Evolutionary conservation across 2,888 invertebrate genomes (phyloP).

Genomic region (Clusia tigrina): DNA sequence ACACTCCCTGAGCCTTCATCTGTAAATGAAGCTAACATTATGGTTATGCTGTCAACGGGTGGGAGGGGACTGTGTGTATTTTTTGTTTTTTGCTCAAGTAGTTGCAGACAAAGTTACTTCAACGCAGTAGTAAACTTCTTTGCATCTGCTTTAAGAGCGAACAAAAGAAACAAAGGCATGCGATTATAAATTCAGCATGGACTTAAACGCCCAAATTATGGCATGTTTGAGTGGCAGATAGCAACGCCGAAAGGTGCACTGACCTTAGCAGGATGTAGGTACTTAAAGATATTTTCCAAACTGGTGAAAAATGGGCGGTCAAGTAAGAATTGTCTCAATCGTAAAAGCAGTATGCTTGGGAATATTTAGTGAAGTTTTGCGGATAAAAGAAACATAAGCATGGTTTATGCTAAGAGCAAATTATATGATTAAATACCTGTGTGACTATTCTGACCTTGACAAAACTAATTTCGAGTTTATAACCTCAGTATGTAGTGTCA

Average conservation of each 20-base stretch:
- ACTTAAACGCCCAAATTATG: constrained; percentile 44
- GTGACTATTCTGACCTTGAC: too few species aligned
- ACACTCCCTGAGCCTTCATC: constrained; percentile 14
- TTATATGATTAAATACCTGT: too few species aligned
- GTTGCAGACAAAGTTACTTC: background rate
- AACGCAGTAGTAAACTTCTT: background rate
- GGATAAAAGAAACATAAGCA: too few species aligned
- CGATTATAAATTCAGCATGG: constrained; percentile 43
- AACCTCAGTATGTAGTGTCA: too few species aligned
- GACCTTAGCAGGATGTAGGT: background rate
- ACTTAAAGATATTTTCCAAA: too few species aligned
- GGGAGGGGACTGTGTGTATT: background rate
- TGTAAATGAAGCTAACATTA: background rate
- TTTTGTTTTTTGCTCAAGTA: background rate
- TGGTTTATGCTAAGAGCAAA: too few species aligned
- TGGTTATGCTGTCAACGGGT: background rate
- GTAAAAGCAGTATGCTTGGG: too few species aligned
- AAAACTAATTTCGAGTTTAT: too few species aligned
- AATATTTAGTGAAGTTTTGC: too few species aligned
- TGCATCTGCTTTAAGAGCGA: background rate
- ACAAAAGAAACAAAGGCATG: background rate
- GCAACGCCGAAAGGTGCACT: background rate
- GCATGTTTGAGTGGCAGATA: constrained; percentile 6
- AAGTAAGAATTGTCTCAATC: too few species aligned
- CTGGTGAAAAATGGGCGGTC: too few species aligned